phyloP scores from a whole-genome alignment of 2,888 invertebrate species.

The Tanytarsus gracilentus region DNA sequence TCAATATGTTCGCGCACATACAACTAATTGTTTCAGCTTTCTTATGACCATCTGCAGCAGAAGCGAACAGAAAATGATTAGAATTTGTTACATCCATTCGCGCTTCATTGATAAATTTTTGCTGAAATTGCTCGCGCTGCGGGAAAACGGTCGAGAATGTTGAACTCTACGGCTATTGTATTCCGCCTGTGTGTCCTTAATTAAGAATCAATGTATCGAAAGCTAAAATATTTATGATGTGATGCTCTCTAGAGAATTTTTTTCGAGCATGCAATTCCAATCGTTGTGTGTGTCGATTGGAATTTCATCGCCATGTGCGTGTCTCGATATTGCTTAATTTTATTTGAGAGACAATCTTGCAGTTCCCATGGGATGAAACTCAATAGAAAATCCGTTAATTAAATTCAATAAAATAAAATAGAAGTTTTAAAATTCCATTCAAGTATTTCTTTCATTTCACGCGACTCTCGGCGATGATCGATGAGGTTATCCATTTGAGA shows the following conservation, averaged over 20 bases:
- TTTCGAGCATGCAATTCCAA: background rate
- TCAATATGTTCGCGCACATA: background rate
- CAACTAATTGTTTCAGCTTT: background rate
- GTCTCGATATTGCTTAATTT: too few relatives aligned
- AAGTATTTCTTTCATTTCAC: too few relatives aligned
- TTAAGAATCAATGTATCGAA: constrained; percentile 27
- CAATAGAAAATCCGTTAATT: too few relatives aligned
- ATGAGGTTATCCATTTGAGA: too few relatives aligned
- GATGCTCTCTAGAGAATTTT: constrained; percentile 12
- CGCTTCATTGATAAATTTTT: constrained; percentile 27
- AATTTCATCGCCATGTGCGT: background rate
- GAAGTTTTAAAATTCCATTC: too few relatives aligned
- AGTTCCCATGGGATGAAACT: too few relatives aligned
- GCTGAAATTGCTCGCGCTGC: constrained; percentile 1
- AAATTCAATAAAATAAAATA: too few relatives aligned
- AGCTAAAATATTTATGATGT: constrained; percentile 27
- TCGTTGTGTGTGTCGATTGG: background rate
- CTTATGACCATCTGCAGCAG: background rate
- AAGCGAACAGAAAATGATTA: constrained; percentile 15
- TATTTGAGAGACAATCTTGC: too few relatives aligned
- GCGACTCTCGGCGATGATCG: too few relatives aligned
- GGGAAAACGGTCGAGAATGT: constrained; percentile 9
- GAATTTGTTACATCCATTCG: constrained; percentile 7
- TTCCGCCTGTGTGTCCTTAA: constrained; percentile 14
- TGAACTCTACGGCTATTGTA: constrained; percentile 13